phyloP scores from a whole-genome alignment of 2,113 vertebrate genomes.

The Ammodytes marinus region DNA sequence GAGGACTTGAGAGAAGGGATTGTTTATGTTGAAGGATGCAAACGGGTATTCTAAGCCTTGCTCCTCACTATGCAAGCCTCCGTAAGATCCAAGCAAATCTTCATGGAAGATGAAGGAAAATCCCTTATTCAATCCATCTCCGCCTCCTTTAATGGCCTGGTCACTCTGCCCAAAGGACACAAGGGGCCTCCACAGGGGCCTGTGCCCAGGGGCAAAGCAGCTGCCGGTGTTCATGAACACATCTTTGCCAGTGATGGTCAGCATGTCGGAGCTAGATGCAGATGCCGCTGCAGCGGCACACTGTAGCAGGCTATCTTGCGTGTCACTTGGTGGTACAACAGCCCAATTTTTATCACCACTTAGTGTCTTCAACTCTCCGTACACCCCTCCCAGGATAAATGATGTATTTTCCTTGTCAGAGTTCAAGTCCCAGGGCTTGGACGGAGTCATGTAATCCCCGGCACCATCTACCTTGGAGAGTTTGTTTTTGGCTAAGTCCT shows the following conservation, averaged over 20 bases:
- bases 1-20: conserved; percentile 98
- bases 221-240: conserved; percentile 96
- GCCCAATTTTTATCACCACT: conserved; percentile 94
- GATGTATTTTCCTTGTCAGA: conserved; percentile 93
- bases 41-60: conserved; percentile 94
- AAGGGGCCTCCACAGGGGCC: conserved; percentile 94
- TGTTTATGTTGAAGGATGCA: conserved; percentile 96
- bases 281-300: conserved; percentile 87
- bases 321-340: conserved; percentile 88
- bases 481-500: conserved; percentile 88
- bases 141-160: conserved; percentile 87
- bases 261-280: conserved; percentile 88
- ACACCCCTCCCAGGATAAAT: conserved; percentile 97
- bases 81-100: conserved; percentile 96
- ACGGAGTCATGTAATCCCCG: conserved; percentile 96
- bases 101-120: conserved; percentile 99
- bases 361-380: conserved; percentile 95
- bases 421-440: conserved; percentile 93
- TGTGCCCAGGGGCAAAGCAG: conserved; percentile 94
- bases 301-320: conserved; percentile 89
- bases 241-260: conserved; percentile 95
- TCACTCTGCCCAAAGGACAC: conserved; percentile 94
- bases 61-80: conserved; percentile 93
- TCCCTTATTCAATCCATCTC: conserved; percentile 93
- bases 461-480: conserved; percentile 89